Evolutionary conservation across 2,113 vertebrate genomes (phyloP).

Genomic region (Sorex fumeus): DNA sequence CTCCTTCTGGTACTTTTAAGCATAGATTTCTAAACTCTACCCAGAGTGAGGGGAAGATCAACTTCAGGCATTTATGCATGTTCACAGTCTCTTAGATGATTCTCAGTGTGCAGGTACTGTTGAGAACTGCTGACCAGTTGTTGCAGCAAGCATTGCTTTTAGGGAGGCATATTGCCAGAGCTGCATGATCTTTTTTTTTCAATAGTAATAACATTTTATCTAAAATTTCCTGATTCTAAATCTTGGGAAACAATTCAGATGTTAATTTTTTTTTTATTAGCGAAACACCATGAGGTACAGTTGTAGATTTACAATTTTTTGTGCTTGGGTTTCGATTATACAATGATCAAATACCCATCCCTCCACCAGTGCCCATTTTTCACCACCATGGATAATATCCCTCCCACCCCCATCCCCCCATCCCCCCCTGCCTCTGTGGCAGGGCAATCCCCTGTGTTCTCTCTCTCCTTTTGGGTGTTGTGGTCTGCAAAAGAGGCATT

Average conservation of each 20-base stretch:
- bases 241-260: conserved; percentile 25
- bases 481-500: too few relatives aligned
- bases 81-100: not conserved
- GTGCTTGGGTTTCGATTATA: too few relatives aligned
- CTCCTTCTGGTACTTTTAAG: not conserved
- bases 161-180: not conserved
- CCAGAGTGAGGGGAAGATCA: not conserved
- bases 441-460: too few relatives aligned
- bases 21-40: not conserved
- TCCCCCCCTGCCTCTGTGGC: too few relatives aligned
- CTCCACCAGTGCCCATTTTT: too few relatives aligned
- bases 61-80: not conserved
- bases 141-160: not conserved
- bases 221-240: conserved; percentile 44
- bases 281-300: too few relatives aligned
- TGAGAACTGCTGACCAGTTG: not conserved
- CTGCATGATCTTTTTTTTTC: not conserved
- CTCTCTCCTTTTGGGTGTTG: too few relatives aligned
- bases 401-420: too few relatives aligned
- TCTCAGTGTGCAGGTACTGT: not conserved
- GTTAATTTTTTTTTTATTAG: too few relatives aligned
- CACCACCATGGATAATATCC: too few relatives aligned
- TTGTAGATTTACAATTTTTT: too few relatives aligned
- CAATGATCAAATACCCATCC: too few relatives aligned
- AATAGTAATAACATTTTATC: conserved; percentile 23